Evolutionary conservation across 1,140 invertebrate genomes (phyloP), one percentile per base, ranked within the genome.

Genomic region (Camponotus vicinus): DNA sequence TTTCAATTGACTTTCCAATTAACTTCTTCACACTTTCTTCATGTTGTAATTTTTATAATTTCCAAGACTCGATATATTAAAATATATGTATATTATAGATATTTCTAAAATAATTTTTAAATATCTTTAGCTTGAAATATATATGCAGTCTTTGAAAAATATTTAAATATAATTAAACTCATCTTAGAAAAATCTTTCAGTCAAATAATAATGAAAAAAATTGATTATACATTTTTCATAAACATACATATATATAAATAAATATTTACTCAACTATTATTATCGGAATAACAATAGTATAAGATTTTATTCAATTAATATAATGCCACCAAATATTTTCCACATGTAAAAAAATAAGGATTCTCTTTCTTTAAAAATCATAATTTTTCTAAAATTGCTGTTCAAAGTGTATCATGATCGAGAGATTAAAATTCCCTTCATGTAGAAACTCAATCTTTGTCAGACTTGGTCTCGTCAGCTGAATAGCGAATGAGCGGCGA

Each of bases 401-500:
- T 42, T 64, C 13, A 42, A 32, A 11, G 2, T n/a, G 32, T 7
- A 32, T 32, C 21, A 45, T 61, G 40, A 2, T 52, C 1, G 7
- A 6, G 64, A 11, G 40, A 77, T 13, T 63, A 42, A 63, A 15
- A n/a, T 77, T 63, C 6, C 9, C 34, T 40, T 11, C 57, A 64
- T 27, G 37, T 42, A n/a, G 7, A 57, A 40, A 34, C 45, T 18
- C 34, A 55, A 6, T 52, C 45, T 42, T 57, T 40, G 9, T 34
- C 49, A 52, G 49, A 52, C 13, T 13, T 45, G 11, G 55, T 15
- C 57, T 71, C 52, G 15, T 59, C 52, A 59, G 37, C 27, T 57
- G 40, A 71, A 71, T 70, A 55, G 34, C 49, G 40, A 71, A 42
- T 37, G 59, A 21, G 45, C 37, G 32, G 45, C 15, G 32, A 73